These are phyloP conservation scores for Thaleichthys pacificus DNA, from an alignment of 2,797 vertebrate genomes.

Conservation along the genomic window DNA sequence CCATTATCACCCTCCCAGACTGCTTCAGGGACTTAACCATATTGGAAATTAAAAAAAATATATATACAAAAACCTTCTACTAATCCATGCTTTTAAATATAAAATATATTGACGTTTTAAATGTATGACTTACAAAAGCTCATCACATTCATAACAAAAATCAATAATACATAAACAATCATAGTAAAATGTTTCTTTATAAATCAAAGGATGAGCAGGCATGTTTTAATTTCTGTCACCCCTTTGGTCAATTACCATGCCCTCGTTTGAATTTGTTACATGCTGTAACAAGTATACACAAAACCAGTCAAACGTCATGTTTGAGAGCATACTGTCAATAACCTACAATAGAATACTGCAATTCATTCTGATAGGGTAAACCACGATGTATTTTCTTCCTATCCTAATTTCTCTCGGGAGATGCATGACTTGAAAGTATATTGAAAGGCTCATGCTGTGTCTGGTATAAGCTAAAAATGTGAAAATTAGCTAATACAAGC, in stretches of 20 bases:
- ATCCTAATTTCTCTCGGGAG: neutral
- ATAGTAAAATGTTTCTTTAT: no score
- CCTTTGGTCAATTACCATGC: conserved; percentile 2
- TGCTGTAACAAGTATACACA: neutral
- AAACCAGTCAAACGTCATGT: neutral
- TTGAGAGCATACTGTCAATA: conserved; percentile 4
- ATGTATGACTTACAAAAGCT: neutral
- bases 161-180: no score
- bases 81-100: neutral
- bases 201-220: no score
- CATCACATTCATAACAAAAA: no score
- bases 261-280: neutral
- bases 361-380: neutral
- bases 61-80: neutral
- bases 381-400: neutral
- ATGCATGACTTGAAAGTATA: neutral
- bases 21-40: conserved; percentile 26
- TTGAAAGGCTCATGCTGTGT: neutral
- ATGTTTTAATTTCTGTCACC: no score
- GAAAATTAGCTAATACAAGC: neutral
- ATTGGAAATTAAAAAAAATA: neutral
- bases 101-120: no score
- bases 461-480: neutral
- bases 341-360: neutral
- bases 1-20: conserved; percentile 44